phyloP scores from a whole-genome alignment of 2,113 vertebrate species.

The Irena cyanogastra region DNA sequence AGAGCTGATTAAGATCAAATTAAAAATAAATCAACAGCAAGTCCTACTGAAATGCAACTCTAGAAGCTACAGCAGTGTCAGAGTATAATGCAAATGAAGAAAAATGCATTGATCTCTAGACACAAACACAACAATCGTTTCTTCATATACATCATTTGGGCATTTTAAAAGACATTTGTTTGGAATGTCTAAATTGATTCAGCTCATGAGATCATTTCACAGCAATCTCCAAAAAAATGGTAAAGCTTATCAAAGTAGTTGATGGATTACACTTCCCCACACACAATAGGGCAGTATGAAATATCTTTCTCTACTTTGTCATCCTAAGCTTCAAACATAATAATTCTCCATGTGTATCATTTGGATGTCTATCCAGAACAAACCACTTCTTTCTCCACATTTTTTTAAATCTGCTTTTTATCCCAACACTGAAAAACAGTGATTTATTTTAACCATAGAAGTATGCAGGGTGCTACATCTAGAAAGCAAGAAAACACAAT shows the following conservation, averaged over 20 bases:
- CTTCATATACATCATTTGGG: constrained; percentile 37
- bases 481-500: constrained; percentile 32
- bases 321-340: constrained; percentile 28
- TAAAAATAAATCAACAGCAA: constrained; percentile 63
- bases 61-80: constrained; percentile 30
- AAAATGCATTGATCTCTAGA: constrained; percentile 46
- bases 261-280: constrained; percentile 55
- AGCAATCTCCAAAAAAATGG: constrained; percentile 27
- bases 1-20: constrained; percentile 71
- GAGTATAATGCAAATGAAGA: constrained; percentile 39
- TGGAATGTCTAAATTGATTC: constrained; percentile 54
- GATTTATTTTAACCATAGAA: constrained; percentile 21
- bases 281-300: constrained; percentile 55
- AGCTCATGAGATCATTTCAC: constrained; percentile 37
- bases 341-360: not conserved
- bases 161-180: constrained; percentile 46
- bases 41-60: constrained; percentile 32
- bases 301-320: constrained; percentile 61
- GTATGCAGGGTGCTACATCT: not conserved
- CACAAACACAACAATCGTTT: constrained; percentile 38
- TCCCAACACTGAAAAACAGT: constrained; percentile 32
- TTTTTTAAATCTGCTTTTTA: constrained; percentile 9
- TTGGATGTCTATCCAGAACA: not conserved
- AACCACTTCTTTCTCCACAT: not conserved
- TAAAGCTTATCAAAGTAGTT: constrained; percentile 33